These are phyloP conservation scores for Lottia scabra DNA, from an alignment of 2,888 invertebrate genomes.

Conservation along the genomic window DNA sequence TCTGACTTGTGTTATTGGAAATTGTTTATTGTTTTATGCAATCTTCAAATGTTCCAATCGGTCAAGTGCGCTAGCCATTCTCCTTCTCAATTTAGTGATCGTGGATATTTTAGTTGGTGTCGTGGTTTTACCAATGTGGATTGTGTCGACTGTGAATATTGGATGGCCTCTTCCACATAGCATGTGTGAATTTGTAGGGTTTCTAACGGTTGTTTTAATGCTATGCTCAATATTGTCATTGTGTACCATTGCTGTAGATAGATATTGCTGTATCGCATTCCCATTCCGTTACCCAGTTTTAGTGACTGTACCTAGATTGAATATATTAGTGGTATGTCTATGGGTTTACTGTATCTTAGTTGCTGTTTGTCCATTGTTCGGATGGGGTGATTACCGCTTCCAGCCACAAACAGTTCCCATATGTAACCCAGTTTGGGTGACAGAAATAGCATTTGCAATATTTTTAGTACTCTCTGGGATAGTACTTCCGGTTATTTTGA, in stretches of 20 bases:
- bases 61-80: slow-evolving; percentile 29
- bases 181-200: slow-evolving; percentile 36
- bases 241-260: slow-evolving; percentile 49
- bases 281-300: slow-evolving; percentile 48
- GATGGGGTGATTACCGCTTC: slow-evolving; percentile 55
- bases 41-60: slow-evolving; percentile 31
- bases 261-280: slow-evolving; percentile 52
- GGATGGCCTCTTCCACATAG: slow-evolving; percentile 26
- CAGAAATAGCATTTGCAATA: slow-evolving; percentile 27
- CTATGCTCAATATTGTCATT: slow-evolving; percentile 52
- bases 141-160: slow-evolving; percentile 25
- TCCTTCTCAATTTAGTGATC: slow-evolving; percentile 39
- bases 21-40: slow-evolving; percentile 33
- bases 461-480: slow-evolving; percentile 36
- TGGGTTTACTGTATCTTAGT: slow-evolving; percentile 47
- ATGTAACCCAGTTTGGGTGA: slow-evolving; percentile 39
- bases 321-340: slow-evolving; percentile 28
- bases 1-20: slow-evolving; percentile 30
- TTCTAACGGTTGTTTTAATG: slow-evolving; percentile 36
- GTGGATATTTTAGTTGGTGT: slow-evolving; percentile 35
- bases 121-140: slow-evolving; percentile 38
- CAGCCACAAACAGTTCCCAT: slow-evolving; percentile 50
- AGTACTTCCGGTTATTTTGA: slow-evolving; percentile 33
- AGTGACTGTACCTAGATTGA: slow-evolving; percentile 21
- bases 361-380: slow-evolving; percentile 43